Evolutionary conservation across 2,113 vertebrate genomes (phyloP).

Genomic region (Sminthopsis crassicaudata): DNA sequence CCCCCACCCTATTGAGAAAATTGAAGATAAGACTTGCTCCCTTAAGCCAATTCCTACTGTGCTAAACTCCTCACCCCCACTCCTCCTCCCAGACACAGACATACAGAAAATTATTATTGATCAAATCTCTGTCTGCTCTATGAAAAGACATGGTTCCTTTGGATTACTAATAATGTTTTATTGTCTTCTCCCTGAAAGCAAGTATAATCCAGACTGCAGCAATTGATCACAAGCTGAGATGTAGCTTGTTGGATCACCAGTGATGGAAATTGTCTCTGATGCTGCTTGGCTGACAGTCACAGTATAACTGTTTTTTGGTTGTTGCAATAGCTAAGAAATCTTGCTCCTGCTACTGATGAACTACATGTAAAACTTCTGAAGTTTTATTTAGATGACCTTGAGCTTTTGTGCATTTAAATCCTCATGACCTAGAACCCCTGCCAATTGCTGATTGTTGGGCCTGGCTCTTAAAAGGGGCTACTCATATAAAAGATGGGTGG

Average conservation of each 20-base stretch:
- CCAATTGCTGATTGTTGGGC: neutral
- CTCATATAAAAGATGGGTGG: too few relatives aligned
- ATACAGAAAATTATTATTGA: neutral
- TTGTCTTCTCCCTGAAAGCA: neutral
- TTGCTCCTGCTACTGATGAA: neutral
- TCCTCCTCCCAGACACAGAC: neutral
- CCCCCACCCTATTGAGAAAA: neutral
- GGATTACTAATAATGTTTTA: neutral
- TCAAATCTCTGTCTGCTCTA: neutral
- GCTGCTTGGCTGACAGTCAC: neutral
- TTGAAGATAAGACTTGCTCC: neutral
- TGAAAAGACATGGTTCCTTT: neutral
- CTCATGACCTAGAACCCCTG: neutral
- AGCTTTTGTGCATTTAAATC: neutral
- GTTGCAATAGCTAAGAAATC: neutral
- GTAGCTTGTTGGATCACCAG: neutral
- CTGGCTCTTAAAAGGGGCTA: neutral
- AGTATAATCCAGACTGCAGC: neutral
- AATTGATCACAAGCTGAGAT: neutral
- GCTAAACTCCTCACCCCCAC: neutral
- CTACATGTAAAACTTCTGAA: neutral
- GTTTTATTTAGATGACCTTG: neutral
- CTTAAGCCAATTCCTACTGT: neutral
- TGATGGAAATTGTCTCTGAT: neutral
- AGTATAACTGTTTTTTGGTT: neutral